Percentiles rank a stretch among this genome's conserved stretches.
phyloP scores from a whole-genome alignment of 2,113 vertebrate genomes.

The Sebastes schlegelii region DNA sequence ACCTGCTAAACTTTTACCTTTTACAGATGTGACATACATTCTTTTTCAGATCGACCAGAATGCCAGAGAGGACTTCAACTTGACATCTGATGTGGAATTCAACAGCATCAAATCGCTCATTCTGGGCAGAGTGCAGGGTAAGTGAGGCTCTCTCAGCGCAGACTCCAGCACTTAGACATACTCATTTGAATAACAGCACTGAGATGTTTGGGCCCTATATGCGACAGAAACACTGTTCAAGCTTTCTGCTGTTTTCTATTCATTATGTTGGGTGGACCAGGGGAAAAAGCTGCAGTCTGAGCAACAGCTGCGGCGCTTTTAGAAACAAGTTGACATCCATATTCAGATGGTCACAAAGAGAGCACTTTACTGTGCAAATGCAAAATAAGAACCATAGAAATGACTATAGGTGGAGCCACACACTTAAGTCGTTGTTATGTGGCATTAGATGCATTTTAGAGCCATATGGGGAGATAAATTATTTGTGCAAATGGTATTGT shows the following conservation, averaged over 20 bases:
- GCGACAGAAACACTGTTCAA: slow-evolving; percentile 5
- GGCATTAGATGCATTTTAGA: slow-evolving; percentile 29
- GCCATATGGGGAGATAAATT: not conserved
- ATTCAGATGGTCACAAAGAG: slow-evolving; percentile 28
- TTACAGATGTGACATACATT: slow-evolving; percentile 5
- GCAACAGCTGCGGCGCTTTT: slow-evolving; percentile 32
- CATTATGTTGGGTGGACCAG: not conserved
- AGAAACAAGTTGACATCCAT: slow-evolving; percentile 16
- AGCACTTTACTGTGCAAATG: slow-evolving; percentile 30
- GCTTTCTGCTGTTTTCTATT: slow-evolving; percentile 37
- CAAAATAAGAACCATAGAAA: slow-evolving; percentile 5
- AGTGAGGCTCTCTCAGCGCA: slow-evolving; percentile 66
- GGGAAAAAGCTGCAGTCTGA: slow-evolving; percentile 9
- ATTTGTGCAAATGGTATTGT: slow-evolving; percentile 5
- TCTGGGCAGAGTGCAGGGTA: slow-evolving; percentile 91
- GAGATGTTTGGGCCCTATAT: slow-evolving; percentile 33
- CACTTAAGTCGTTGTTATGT: slow-evolving; percentile 24
- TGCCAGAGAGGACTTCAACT: slow-evolving; percentile 86
- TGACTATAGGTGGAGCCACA: slow-evolving; percentile 12
- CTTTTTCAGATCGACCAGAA: slow-evolving; percentile 88
- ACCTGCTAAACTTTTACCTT: not conserved
- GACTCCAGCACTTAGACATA: slow-evolving; percentile 9
- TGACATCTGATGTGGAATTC: slow-evolving; percentile 90
- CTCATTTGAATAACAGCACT: slow-evolving; percentile 53
- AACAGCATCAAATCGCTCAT: slow-evolving; percentile 89